phyloP scores from a whole-genome alignment of 2,113 vertebrate genomes.

The Neodontobutis hainanensis region DNA sequence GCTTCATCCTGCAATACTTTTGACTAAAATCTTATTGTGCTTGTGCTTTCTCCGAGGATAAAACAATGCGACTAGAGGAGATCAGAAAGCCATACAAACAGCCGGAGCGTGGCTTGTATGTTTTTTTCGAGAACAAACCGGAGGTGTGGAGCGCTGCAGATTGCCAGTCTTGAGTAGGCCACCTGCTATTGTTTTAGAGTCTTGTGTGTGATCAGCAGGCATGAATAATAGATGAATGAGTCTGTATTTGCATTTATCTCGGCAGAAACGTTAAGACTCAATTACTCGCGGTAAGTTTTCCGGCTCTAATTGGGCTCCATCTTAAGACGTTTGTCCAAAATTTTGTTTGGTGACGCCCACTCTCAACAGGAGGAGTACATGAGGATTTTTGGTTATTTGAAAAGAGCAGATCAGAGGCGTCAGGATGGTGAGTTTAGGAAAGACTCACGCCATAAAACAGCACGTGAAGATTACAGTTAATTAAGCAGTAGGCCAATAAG shows the following conservation, averaged over 20 bases:
- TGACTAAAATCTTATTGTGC: conserved; percentile 11
- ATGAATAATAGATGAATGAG: conserved; percentile 59
- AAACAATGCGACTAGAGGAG: conserved; percentile 24
- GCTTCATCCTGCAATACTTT: conserved; percentile 26
- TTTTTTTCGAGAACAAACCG: conserved; percentile 20
- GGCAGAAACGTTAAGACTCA: conserved; percentile 50
- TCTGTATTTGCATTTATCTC: conserved; percentile 59
- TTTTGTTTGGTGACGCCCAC: conserved; percentile 37
- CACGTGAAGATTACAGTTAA: conserved; percentile 1
- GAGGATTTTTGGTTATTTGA: conserved; percentile 14
- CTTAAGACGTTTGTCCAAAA: conserved; percentile 29
- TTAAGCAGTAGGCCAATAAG: neutral
- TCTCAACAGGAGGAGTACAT: conserved; percentile 16
- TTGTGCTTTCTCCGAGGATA: conserved; percentile 9
- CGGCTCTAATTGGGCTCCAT: conserved; percentile 35
- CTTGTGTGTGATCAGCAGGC: conserved; percentile 36
- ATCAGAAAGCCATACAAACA: conserved; percentile 20
- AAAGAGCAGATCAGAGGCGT: conserved; percentile 26
- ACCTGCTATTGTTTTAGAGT: conserved; percentile 52
- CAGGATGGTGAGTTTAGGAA: conserved; percentile 12
- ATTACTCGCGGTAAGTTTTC: conserved; percentile 33
- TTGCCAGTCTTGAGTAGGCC: conserved; percentile 29
- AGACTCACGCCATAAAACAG: conserved; percentile 8
- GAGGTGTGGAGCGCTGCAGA: conserved; percentile 31
- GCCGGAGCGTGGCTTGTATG: conserved; percentile 1